Evolutionary conservation across 23 tunicate species (phyloP).

Genomic region (Phallusia fumigata): DNA sequence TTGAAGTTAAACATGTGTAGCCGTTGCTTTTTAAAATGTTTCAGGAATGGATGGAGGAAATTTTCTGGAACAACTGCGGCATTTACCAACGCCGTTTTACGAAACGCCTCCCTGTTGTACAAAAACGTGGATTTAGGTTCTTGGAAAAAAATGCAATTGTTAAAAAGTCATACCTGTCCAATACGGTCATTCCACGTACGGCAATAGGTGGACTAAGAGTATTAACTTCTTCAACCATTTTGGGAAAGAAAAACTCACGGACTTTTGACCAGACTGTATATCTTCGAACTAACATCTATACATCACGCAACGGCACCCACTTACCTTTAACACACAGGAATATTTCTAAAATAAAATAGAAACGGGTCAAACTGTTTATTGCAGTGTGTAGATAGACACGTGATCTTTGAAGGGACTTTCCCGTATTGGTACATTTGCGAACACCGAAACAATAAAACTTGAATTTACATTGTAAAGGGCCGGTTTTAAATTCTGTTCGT

Average conservation of each 20-base stretch:
- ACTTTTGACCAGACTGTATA: background rate
- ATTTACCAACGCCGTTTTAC: background rate
- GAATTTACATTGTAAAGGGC: too few species aligned
- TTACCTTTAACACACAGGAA: too few species aligned
- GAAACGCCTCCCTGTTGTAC: background rate
- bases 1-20: background rate
- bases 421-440: too few species aligned
- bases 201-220: background rate
- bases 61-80: background rate
- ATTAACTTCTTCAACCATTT: background rate
- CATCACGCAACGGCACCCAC: background rate
- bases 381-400: too few species aligned
- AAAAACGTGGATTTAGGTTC: background rate
- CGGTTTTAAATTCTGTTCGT: too few species aligned
- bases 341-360: too few species aligned
- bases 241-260: background rate
- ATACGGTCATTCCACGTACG: background rate
- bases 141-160: background rate
- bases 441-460: too few species aligned
- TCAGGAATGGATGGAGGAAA: background rate
- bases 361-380: too few species aligned
- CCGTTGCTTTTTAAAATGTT: background rate
- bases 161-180: background rate
- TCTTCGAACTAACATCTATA: background rate
- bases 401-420: too few species aligned